Percentiles rank a stretch among this genome's conserved stretches.
phyloP scores from a whole-genome alignment of 2,888 invertebrate species.

The Strigamia crassipes region DNA sequence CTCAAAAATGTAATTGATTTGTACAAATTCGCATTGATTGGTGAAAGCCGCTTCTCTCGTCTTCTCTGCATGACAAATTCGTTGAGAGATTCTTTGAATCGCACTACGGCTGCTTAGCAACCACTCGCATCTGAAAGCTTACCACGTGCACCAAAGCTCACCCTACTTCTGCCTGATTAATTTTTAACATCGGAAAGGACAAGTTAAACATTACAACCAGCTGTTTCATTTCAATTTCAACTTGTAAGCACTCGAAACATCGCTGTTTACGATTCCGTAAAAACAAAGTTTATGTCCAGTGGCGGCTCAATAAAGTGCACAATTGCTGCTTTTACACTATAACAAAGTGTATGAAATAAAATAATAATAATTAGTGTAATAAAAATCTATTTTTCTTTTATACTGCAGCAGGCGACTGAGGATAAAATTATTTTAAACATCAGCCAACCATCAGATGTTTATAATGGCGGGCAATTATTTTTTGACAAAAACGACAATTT shows the following conservation, averaged over 20 bases:
- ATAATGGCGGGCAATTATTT: slow-evolving; percentile 44
- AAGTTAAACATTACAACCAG: slow-evolving; percentile 4
- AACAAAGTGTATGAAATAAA: neutral
- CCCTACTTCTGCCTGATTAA: slow-evolving; percentile 21
- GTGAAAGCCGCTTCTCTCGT: neutral
- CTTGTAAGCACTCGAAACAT: neutral
- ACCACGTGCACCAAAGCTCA: neutral
- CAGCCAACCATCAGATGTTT: neutral
- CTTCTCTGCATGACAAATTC: neutral
- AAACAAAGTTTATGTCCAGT: neutral
- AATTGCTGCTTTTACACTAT: no score
- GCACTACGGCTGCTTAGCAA: neutral
- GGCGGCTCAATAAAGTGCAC: neutral
- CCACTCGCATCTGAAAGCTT: neutral
- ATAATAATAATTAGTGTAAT: neutral
- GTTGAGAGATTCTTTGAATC: neutral
- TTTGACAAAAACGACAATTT: slow-evolving; percentile 6
- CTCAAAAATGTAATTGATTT: neutral
- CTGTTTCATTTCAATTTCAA: neutral
- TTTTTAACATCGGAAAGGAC: neutral
- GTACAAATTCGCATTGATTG: neutral
- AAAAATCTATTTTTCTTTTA: neutral
- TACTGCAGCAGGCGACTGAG: neutral
- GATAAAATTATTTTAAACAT: neutral
- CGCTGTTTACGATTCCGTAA: neutral